A percentile compares a stretch with the other conserved stretches of the same genome.
These are phyloP conservation scores for Theocolax elegans DNA, from an alignment of 1,140 invertebrate species.

Conservation along the genomic window DNA sequence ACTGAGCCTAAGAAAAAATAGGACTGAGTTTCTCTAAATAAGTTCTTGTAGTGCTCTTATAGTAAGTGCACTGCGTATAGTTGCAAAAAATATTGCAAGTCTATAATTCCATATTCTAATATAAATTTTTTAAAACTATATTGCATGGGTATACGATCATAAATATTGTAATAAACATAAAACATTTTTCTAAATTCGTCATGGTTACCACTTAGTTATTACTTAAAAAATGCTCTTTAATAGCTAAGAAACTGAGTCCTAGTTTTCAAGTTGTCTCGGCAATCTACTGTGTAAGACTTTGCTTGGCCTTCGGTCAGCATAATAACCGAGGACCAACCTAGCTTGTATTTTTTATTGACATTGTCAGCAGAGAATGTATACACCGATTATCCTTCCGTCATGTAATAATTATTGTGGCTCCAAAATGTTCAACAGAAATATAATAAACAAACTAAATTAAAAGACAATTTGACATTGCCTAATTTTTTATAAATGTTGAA, in stretches of 20 bases:
- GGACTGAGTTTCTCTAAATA: conserved; percentile 12
- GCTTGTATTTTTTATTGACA: conserved; percentile 57
- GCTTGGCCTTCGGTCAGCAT: conserved; percentile 56
- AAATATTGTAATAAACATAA: background rate
- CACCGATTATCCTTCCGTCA: conserved; percentile 20
- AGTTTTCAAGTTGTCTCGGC: conserved; percentile 25
- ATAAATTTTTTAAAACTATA: too few species aligned
- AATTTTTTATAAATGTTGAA: too few species aligned
- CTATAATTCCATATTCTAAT: too few species aligned
- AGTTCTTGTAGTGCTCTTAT: conserved; percentile 3
- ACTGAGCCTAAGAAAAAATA: conserved; percentile 2
- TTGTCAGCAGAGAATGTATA: conserved; percentile 43
- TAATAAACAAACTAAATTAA: conserved; percentile 21
- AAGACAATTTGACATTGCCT: conserved; percentile 20
- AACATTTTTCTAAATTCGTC: too few species aligned
- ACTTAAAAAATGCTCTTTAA: too few species aligned
- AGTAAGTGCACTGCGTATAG: too few species aligned
- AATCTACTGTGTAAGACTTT: conserved; percentile 39
- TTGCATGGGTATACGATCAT: background rate
- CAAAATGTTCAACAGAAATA: conserved; percentile 30
- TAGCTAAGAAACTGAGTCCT: conserved; percentile 5
- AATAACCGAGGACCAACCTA: conserved; percentile 55
- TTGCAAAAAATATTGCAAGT: too few species aligned
- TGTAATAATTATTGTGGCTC: conserved; percentile 36
- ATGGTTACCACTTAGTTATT: too few species aligned